Conservation (phyloP, 2,888 invertebrate genomes). For the Imbricaverruca yamaguchii region DNA sequence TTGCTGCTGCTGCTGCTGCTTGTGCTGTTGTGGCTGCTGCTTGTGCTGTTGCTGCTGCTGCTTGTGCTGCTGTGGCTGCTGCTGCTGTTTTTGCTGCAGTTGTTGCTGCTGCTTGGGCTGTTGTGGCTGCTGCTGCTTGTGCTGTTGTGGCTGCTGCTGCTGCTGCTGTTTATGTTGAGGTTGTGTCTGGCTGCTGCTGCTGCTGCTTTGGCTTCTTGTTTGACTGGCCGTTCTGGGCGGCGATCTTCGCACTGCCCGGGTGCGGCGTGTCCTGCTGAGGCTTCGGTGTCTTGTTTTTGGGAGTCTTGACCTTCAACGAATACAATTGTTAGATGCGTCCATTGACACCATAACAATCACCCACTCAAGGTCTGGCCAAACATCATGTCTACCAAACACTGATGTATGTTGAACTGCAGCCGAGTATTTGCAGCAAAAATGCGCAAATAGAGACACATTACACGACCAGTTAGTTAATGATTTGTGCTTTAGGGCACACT, state of each 20-base stretch:
- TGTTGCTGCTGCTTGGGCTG: background rate
- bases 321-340: too few species aligned
- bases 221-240: background rate
- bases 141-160: background rate
- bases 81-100: background rate
- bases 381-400: too few species aligned
- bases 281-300: slow-evolving; percentile 1
- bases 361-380: too few species aligned
- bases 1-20: background rate
- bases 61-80: background rate
- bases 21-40: background rate
- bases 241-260: background rate
- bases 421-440: too few species aligned
- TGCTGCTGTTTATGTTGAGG: background rate
- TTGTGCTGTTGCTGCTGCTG: background rate
- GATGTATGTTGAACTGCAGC: too few species aligned
- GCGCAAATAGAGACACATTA: too few species aligned
- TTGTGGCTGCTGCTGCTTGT: background rate
- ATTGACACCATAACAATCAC: too few species aligned
- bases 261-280: background rate
- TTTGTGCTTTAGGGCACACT: too few species aligned
- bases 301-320: background rate
- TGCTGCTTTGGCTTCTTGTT: too few species aligned
- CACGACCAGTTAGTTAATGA: too few species aligned
- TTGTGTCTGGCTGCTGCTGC: background rate